These are phyloP conservation scores for Leptopilina clavipes DNA, from an alignment of 1,140 invertebrate species.

Conservation along the genomic window DNA sequence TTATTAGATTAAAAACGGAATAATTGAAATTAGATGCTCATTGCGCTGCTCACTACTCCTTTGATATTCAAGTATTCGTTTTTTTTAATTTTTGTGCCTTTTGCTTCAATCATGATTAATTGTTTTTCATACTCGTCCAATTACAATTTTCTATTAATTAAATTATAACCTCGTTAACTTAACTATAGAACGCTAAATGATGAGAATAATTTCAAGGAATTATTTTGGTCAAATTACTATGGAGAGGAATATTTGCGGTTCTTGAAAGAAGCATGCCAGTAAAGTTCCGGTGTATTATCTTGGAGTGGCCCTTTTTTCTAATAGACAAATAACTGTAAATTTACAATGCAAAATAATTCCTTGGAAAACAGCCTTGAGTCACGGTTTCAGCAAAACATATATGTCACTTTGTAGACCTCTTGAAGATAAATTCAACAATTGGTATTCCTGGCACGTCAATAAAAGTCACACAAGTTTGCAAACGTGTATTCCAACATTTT, in stretches of 20 bases:
- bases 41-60: too few species aligned
- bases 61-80: too few species aligned
- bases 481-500: neutral
- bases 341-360: neutral
- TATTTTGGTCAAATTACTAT: too few species aligned
- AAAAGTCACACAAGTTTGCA: neutral
- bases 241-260: too few species aligned
- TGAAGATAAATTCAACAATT: neutral
- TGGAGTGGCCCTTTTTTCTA: neutral
- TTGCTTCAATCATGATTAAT: too few species aligned
- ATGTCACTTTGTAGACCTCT: neutral
- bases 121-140: too few species aligned
- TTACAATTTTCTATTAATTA: too few species aligned
- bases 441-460: neutral
- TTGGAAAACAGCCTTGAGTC: neutral
- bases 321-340: neutral
- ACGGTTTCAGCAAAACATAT: neutral
- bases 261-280: neutral
- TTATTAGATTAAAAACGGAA: neutral
- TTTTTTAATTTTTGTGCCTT: too few species aligned
- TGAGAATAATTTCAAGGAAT: neutral
- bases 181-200: too few species aligned
- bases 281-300: neutral
- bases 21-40: neutral
- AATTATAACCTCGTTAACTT: too few species aligned